Conservation (phyloP, 2,113 vertebrate genomes). For the Mungos mungo region DNA sequence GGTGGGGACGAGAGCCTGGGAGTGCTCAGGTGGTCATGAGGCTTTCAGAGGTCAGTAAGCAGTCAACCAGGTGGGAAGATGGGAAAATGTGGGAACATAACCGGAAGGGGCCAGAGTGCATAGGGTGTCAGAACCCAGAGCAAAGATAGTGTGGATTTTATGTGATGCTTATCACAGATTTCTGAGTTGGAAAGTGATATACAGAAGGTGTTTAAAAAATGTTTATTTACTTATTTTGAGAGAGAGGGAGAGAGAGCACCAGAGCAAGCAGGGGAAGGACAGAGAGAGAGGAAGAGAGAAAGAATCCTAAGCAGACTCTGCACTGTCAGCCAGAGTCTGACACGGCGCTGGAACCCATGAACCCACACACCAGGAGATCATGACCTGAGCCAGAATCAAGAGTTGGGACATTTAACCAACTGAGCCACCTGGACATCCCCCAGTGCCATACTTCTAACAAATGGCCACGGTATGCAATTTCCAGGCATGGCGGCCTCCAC, state of each 20-base stretch:
- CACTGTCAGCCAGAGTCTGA: no score
- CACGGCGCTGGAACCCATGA: no score
- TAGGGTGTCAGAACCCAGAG: no score
- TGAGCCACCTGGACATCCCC: no score
- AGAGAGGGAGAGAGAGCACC: no score
- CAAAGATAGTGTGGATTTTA: not conserved
- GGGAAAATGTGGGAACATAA: not conserved
- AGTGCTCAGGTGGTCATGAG: not conserved
- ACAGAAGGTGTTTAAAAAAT: not conserved
- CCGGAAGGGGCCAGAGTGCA: rapidly evolving
- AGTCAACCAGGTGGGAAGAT: not conserved
- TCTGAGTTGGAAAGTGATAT: not conserved
- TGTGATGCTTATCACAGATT: not conserved
- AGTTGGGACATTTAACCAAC: no score
- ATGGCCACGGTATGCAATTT: not conserved
- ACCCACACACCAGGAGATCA: no score
- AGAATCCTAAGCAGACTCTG: no score
- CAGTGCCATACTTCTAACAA: not conserved
- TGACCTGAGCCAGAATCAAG: no score
- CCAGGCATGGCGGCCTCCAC: not conserved
- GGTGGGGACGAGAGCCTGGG: not conserved
- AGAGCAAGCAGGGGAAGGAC: no score
- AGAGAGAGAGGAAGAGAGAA: no score
- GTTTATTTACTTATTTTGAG: no score
- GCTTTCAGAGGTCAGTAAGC: not conserved